Base-by-base conservation (phyloP, 2,113 vertebrate species). In the Chloropsis hardwickii region DNA sequence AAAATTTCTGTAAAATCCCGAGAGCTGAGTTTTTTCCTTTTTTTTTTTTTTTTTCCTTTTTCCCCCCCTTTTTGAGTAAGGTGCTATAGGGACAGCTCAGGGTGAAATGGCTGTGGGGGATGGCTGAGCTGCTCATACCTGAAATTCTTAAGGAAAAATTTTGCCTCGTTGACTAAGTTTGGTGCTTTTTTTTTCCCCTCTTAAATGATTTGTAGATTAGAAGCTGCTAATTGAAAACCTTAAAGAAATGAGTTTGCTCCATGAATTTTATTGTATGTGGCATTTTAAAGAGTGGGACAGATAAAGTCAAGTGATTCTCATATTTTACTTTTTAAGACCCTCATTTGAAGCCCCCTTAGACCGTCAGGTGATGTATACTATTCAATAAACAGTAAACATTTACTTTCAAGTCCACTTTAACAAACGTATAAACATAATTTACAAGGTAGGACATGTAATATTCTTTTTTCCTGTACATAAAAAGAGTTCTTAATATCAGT, bases 91-190 rank as follows among this genome's bases (percentile, higher is more conserved):
- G 84, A 82, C 74, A 67, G 45, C n/a, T 93, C 44, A 72, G 90
- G 81, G 45, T 85, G 61, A 90, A 72, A 51, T 1, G 2, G 33
- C 2, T 4, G 6, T 65, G 70, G 67, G 72, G 83, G 48, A 62
- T 45, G 69, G 67, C 67, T 87, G 72, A 79, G 42, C 54, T 92
- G 82, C 58, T 98, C 97, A 98, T 98, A 97, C 95, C 95, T 97
- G 88, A 96, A 95, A 98, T 98, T 97, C 97, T 97, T 97, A 79
- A 62, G 84, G 60, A 78, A 86, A 92, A 53, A 45, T 81, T 86
- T 88, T 50, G 17, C 67, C 42, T 62, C 69, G 81, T 96, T 65
- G 31, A 91, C 73, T 88, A 58, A 67, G 33, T 37, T 67, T 58
- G 29, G 5, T 28, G 40, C 74, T 71, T 60, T 85, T 72, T 51